These are phyloP conservation scores for Stenoptilia bipunctidactyla DNA, from an alignment of 2,888 invertebrate species.

Conservation along the genomic window DNA sequence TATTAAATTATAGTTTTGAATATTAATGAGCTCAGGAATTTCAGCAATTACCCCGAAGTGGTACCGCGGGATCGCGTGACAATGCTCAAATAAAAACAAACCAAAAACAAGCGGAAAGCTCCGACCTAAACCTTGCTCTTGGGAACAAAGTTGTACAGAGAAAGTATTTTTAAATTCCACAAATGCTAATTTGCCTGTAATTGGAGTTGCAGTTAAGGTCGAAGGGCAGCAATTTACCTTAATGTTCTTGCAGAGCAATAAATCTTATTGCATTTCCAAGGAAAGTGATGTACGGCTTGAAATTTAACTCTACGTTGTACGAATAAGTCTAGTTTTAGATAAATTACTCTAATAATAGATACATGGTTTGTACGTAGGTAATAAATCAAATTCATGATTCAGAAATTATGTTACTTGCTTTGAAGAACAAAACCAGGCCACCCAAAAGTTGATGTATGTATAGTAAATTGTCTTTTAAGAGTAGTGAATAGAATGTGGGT, in stretches of 20 bases:
- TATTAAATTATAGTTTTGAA: conserved; percentile 46
- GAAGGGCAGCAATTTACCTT: not conserved
- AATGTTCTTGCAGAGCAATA: not conserved
- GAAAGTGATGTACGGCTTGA: no score
- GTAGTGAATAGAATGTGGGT: no score
- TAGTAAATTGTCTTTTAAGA: no score
- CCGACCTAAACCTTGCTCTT: not conserved
- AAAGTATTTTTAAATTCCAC: not conserved
- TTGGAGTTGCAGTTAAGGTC: not conserved
- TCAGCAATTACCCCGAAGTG: conserved; percentile 53
- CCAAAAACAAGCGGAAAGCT: not conserved
- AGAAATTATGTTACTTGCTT: no score
- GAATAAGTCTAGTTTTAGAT: no score
- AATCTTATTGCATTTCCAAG: no score
- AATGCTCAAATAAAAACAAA: not conserved
- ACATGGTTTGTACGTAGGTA: no score
- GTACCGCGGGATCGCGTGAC: conserved; percentile 28
- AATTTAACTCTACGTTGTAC: no score
- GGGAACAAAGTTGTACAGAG: not conserved
- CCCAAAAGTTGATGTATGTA: no score
- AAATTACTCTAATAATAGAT: no score
- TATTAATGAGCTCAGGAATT: conserved; percentile 42
- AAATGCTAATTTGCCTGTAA: not conserved
- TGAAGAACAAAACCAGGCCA: no score
- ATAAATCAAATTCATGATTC: no score